Conservation (phyloP, 2,888 invertebrate species). For the Gerosis bhagava region DNA sequence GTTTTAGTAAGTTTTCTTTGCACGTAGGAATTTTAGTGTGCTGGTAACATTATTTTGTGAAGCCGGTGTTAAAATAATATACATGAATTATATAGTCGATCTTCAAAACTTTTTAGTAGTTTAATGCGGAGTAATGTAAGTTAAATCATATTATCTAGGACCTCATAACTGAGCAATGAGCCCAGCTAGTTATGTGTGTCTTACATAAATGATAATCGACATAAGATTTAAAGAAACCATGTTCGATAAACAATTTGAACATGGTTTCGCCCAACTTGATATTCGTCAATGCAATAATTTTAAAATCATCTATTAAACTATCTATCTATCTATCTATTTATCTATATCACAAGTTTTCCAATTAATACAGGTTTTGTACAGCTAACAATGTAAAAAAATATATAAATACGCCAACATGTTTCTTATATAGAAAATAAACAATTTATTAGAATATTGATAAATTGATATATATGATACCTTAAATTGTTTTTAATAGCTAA, state of each 20-base stretch:
- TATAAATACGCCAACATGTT: constrained; percentile 27
- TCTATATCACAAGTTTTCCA: constrained; percentile 34
- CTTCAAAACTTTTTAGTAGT: constrained; percentile 1
- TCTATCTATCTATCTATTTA: constrained; percentile 27
- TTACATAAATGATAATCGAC: no score
- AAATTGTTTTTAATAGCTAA: constrained; percentile 50
- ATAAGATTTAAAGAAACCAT: constrained; percentile 29
- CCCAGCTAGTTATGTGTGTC: constrained; percentile 64
- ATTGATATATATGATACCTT: constrained; percentile 29
- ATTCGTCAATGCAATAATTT: constrained; percentile 46
- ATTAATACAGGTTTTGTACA: constrained; percentile 55
- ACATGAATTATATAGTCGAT: constrained; percentile 8
- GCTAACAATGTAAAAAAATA: constrained; percentile 32
- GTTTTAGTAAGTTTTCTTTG: constrained; percentile 27
- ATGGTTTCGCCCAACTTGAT: constrained; percentile 29
- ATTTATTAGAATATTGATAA: constrained; percentile 49
- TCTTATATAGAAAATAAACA: constrained; percentile 20
- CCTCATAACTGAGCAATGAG: constrained; percentile 60
- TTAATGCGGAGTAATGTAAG: constrained; percentile 66
- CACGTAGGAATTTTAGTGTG: constrained; percentile 18
- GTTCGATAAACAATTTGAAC: constrained; percentile 22
- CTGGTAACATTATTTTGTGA: constrained; percentile 7
- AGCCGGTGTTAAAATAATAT: neutral
- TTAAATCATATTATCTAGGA: constrained; percentile 47
- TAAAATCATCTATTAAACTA: constrained; percentile 19